phyloP scores from a whole-genome alignment of 2,888 invertebrate species.

The Sicus ferrugineus region DNA sequence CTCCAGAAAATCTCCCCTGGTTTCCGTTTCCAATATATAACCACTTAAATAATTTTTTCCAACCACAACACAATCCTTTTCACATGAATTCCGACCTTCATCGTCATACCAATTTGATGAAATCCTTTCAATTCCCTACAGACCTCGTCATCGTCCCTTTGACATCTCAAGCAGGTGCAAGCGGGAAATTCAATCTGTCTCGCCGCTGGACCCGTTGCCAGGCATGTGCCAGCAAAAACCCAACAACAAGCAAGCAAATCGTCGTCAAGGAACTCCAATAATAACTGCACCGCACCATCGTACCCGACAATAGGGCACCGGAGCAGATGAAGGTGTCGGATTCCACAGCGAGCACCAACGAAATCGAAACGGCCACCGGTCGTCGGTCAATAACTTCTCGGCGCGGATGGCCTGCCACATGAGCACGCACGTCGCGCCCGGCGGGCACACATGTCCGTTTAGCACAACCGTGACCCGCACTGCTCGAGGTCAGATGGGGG shows the following conservation, averaged over 20 bases:
- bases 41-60: too few species aligned
- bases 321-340: slow-evolving; percentile 29
- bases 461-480: slow-evolving; percentile 5
- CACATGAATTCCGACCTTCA: neutral
- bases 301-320: slow-evolving; percentile 5
- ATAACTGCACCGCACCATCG: neutral
- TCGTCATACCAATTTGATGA: neutral
- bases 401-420: neutral
- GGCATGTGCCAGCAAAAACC: slow-evolving; percentile 25
- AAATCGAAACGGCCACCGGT: slow-evolving; percentile 23
- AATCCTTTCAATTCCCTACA: slow-evolving; percentile 7
- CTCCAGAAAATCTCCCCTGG: too few species aligned
- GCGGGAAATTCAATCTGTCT: slow-evolving; percentile 6
- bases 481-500: slow-evolving; percentile 1
- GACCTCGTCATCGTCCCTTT: neutral
- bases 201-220: slow-evolving; percentile 12
- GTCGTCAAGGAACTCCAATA: slow-evolving; percentile 12
- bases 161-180: slow-evolving; percentile 19
- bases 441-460: slow-evolving; percentile 4
- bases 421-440: neutral
- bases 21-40: too few species aligned
- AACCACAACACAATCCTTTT: too few species aligned
- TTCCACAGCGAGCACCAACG: slow-evolving; percentile 11
- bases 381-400: slow-evolving; percentile 22
- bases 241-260: neutral